Conservation (phyloP, 30 jellyfish, hydroid and myxozoan species). For the Clytia hemisphaerica region DNA sequence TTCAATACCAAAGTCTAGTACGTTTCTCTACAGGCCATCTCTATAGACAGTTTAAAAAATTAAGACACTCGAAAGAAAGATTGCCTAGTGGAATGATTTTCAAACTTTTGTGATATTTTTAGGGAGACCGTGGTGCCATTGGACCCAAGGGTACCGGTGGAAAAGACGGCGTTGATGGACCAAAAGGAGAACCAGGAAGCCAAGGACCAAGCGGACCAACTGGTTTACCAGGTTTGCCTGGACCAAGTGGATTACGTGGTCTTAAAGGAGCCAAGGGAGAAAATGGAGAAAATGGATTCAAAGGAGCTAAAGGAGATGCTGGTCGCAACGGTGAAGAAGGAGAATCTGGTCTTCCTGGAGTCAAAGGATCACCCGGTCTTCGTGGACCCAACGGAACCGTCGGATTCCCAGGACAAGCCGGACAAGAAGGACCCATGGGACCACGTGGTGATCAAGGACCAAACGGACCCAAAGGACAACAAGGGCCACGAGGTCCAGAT, state of each 20-base stretch:
- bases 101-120: not conserved
- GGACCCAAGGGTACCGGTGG: slow-evolving; percentile 54
- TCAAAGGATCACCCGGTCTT: slow-evolving; percentile 51
- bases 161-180: slow-evolving; percentile 66
- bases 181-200: slow-evolving; percentile 75
- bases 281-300: slow-evolving; percentile 69
- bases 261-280: slow-evolving; percentile 73
- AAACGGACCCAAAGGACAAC: slow-evolving; percentile 61
- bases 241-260: slow-evolving; percentile 80
- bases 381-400: slow-evolving; percentile 61
- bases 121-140: slow-evolving; percentile 25
- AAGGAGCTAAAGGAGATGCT: slow-evolving; percentile 66
- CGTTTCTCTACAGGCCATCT: too few species aligned
- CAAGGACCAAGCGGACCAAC: slow-evolving; percentile 71
- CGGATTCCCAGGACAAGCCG: slow-evolving; percentile 68
- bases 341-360: slow-evolving; percentile 56
- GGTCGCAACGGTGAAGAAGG: slow-evolving; percentile 88
- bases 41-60: too few species aligned
- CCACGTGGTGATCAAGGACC: slow-evolving; percentile 64
- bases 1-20: too few species aligned
- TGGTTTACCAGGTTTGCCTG: slow-evolving; percentile 84
- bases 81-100: not conserved
- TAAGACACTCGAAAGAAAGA: too few species aligned
- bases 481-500: slow-evolving; percentile 55
- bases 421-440: slow-evolving; percentile 75